Evolutionary conservation across 2,797 vertebrate genomes (phyloP).

Genomic region (Myiotriccus ornatus): DNA sequence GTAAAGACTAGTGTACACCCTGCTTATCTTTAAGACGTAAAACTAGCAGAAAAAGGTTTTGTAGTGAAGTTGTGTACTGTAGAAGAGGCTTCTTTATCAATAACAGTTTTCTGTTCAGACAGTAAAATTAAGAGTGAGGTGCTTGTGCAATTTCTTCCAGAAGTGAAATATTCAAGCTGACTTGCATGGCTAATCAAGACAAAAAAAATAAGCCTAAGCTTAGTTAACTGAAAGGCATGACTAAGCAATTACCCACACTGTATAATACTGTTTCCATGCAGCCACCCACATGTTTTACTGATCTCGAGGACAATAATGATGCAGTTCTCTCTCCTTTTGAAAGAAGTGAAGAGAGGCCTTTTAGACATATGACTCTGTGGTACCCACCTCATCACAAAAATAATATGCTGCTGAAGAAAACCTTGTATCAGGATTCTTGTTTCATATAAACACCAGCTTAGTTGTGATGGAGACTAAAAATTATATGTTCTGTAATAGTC

Average conservation of each 20-base stretch:
- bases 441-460: background rate
- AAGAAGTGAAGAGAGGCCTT: background rate
- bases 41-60: background rate
- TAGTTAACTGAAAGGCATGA: conserved; percentile 36
- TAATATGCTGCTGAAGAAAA: background rate
- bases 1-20: background rate
- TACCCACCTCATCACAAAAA: background rate
- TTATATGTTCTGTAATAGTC: background rate
- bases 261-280: conserved; percentile 13
- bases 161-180: conserved; percentile 34
- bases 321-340: background rate
- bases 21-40: background rate
- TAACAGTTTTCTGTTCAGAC: background rate
- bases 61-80: background rate
- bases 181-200: conserved; percentile 19
- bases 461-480: background rate
- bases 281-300: background rate
- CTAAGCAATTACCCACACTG: conserved; percentile 20
- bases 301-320: background rate
- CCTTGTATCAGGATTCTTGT: background rate
- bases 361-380: background rate
- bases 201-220: conserved; percentile 36
- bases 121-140: background rate
- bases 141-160: conserved; percentile 1
- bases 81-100: background rate